Evolutionary conservation across 2,797 vertebrate genomes (phyloP), one percentile per base, ranked within the genome.

Genomic region (Scarus forsteni): DNA sequence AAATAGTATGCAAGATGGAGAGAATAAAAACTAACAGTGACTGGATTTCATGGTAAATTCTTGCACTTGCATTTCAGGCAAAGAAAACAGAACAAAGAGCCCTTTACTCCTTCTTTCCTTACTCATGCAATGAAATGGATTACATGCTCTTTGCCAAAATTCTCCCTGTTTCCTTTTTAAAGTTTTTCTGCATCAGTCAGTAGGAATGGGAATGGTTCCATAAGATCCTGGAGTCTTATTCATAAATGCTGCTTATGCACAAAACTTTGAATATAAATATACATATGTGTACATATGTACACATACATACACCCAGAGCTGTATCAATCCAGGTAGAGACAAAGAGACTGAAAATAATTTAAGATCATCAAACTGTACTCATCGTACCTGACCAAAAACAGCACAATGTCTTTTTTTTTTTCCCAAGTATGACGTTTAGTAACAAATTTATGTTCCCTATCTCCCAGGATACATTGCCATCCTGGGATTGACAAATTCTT

Each of bases 41-140:
- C 15, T 56, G 51, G 64, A 75, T 73, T 70, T 70, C 49, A 75
- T 42, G 49, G 44, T 49, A 51, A 48, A 79, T 84, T 84, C 35
- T 79, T 73, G 42, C 54, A 58, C 36, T 53, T 70, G 61, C 42
- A 64, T 51, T 61, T 58, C 49, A 70, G 67, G 76, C 70, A 82
- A 67, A 80, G 55, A 62, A 83, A 88, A 86, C 60, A 66, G 42
- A 12, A 38, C 18, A 73, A 69, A 62, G 44, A 60, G 10, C 39
- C 39, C 10, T 10, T 18, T 60, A 52, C 16, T 43, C 18, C 65
- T n/a, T 18, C 8, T 49, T 19, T 71, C 6, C 42, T 68, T 61
- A 57, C 16, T 69, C 48, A 48, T 56, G 12, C 52, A 16, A 2
- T 40, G 7, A 65, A 63, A 27, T 45, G 27, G 45, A 68, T 69